phyloP scores from a whole-genome alignment of 2,797 vertebrate species.

The Alfaro cultratus region DNA sequence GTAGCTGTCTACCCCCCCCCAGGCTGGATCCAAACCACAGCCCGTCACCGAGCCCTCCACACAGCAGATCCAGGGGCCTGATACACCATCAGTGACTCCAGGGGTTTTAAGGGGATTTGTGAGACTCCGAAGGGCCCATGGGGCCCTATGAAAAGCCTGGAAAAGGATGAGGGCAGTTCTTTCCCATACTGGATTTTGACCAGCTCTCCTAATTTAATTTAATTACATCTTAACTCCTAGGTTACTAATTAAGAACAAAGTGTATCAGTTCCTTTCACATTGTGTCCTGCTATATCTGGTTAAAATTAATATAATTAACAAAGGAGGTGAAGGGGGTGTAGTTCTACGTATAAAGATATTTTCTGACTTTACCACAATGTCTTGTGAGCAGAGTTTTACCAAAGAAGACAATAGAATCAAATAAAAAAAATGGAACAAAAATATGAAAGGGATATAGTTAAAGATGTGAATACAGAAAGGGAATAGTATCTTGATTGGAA shows the following conservation, averaged over 20 bases:
- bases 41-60: constrained; percentile 69
- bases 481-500: not conserved
- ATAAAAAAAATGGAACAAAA: not conserved
- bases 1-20: constrained; percentile 62
- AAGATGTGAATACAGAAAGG: not conserved
- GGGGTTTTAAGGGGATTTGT: constrained; percentile 75
- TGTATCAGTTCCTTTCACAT: constrained; percentile 35
- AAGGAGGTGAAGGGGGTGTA: rapidly evolving
- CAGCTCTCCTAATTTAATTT: constrained; percentile 43
- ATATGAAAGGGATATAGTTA: not conserved
- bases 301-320: constrained; percentile 15
- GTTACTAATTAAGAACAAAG: constrained; percentile 64
- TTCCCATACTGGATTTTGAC: constrained; percentile 45
- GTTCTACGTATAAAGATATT: not conserved
- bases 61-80: constrained; percentile 73
- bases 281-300: constrained; percentile 37
- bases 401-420: not conserved
- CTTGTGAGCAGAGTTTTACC: not conserved
- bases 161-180: constrained; percentile 37
- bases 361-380: not conserved
- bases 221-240: constrained; percentile 49
- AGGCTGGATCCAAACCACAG: constrained; percentile 65
- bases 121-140: constrained; percentile 52
- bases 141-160: constrained; percentile 58
- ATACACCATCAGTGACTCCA: constrained; percentile 75